Evolutionary conservation across 2,797 vertebrate species (phyloP).

Genomic region (Hippopotamyrus pictus): DNA sequence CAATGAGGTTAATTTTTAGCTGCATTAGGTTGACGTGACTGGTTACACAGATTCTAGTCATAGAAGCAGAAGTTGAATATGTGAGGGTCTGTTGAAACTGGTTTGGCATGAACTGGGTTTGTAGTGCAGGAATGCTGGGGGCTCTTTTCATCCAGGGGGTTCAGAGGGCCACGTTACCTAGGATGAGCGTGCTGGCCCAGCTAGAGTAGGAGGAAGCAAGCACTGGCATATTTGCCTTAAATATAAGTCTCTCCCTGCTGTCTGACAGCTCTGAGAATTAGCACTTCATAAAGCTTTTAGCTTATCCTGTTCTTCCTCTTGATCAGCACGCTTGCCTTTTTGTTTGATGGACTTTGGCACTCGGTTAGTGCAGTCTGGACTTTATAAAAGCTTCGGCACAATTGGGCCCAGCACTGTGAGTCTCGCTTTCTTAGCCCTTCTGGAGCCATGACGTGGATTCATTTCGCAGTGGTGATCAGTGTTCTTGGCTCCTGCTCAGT

Average conservation of each 20-base stretch:
- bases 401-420: not conserved
- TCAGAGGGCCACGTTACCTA: not conserved
- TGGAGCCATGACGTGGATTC: constrained; percentile 61
- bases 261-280: not conserved
- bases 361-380: constrained; percentile 38
- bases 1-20: not conserved
- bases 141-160: not conserved
- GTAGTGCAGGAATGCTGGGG: not conserved
- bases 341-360: constrained; percentile 39
- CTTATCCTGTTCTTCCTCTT: not conserved
- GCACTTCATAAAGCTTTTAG: not conserved
- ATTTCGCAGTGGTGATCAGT: constrained; percentile 60
- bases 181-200: not conserved
- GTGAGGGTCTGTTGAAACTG: not conserved
- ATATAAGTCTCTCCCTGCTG: not conserved
- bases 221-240: not conserved
- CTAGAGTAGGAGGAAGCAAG: not conserved
- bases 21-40: not conserved
- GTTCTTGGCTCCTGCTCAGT: constrained; percentile 50
- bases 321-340: constrained; percentile 24
- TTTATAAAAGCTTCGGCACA: constrained; percentile 32
- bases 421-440: constrained; percentile 22
- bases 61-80: not conserved
- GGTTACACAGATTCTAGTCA: not conserved
- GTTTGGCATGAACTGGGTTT: not conserved